These are phyloP conservation scores for Gyrodactylus salaris DNA, from an alignment of 1,140 invertebrate species.

Conservation along the genomic window DNA sequence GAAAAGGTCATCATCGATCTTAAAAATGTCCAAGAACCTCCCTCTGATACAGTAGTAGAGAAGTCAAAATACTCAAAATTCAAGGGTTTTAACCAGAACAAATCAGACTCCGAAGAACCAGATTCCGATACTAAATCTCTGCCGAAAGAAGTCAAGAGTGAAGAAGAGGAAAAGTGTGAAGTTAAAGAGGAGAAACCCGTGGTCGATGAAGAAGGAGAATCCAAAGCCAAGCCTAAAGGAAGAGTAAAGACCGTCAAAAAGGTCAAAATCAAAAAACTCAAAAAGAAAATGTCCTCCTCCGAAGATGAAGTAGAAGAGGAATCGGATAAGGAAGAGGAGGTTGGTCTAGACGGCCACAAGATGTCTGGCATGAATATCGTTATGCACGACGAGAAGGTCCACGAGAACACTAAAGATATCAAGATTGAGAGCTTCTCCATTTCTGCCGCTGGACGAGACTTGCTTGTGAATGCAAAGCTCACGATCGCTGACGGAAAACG, in stretches of 20 bases:
- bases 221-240: neutral
- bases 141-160: too few relatives aligned
- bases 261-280: neutral
- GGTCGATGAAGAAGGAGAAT: neutral
- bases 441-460: conserved; percentile 69
- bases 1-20: neutral
- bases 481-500: conserved; percentile 61
- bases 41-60: neutral
- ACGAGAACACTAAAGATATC: conserved; percentile 5
- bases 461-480: conserved; percentile 79
- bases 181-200: neutral
- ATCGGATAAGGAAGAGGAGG: neutral
- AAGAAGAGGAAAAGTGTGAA: neutral
- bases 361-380: neutral
- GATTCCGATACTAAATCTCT: neutral
- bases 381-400: neutral
- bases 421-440: conserved; percentile 76
- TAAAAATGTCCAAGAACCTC: neutral
- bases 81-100: neutral
- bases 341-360: too few relatives aligned
- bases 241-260: neutral
- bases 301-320: neutral
- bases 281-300: neutral
- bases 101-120: neutral
- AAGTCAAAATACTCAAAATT: neutral